A percentile compares a stretch with the other conserved stretches of the same genome.
Evolutionary conservation across 2,888 invertebrate genomes (phyloP).

Genomic region (Darwinula stevensoni): DNA sequence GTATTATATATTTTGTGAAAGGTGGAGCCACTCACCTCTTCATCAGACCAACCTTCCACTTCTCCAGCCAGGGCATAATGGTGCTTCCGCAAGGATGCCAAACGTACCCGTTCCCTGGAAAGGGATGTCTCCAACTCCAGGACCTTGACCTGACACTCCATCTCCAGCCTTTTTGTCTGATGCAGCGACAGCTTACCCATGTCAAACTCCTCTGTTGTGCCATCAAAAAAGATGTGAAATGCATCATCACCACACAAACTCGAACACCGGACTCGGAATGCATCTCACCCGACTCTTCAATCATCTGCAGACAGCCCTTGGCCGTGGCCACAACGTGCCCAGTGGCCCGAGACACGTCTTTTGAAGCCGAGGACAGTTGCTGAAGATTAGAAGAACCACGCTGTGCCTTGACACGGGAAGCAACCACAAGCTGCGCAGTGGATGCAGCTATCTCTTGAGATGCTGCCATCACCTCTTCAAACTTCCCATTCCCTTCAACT

Average conservation of each 20-base stretch:
- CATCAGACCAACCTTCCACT: constrained; percentile 1
- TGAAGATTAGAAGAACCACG: constrained; percentile 43
- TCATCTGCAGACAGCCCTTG: constrained; percentile 53
- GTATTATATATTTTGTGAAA: no score
- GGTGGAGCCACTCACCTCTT: constrained; percentile 1
- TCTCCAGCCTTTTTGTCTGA: constrained; percentile 79
- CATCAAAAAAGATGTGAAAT: not conserved
- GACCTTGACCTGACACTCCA: constrained; percentile 87
- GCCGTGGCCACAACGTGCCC: constrained; percentile 79
- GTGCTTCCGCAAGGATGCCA: constrained; percentile 59
- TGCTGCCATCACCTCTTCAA: constrained; percentile 77
- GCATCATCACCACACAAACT: constrained; percentile 3
- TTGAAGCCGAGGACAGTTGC: constrained; percentile 56
- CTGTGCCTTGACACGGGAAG: constrained; percentile 81
- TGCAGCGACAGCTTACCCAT: constrained; percentile 64
- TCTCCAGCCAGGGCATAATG: constrained; percentile 63
- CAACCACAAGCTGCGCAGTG: constrained; percentile 88
- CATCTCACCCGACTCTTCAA: constrained; percentile 42
- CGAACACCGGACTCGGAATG: not conserved
- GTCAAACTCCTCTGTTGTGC: constrained; percentile 45
- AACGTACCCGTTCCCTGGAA: constrained; percentile 50
- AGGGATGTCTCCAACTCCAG: constrained; percentile 70
- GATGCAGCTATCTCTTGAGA: constrained; percentile 87
- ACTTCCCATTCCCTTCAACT: constrained; percentile 49
- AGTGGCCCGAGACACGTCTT: constrained; percentile 63